A percentile compares a stretch with the other conserved stretches of the same genome.
Conservation (phyloP, 2,888 invertebrate genomes). For the Parnassius smintheus region DNA sequence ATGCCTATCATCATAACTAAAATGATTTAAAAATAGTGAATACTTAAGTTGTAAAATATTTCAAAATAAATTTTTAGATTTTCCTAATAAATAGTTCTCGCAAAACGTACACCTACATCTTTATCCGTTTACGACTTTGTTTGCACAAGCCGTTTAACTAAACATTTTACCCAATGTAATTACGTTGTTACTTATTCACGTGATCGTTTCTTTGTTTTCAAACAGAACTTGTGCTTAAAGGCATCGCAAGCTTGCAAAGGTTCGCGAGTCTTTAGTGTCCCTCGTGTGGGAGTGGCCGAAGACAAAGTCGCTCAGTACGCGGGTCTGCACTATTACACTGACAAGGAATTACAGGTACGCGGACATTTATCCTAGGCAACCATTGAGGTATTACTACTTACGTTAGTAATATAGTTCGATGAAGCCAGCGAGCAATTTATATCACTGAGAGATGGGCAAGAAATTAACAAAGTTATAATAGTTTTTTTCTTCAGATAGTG, state of each 20-base stretch:
- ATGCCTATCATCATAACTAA: too few relatives aligned
- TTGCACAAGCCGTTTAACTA: too few relatives aligned
- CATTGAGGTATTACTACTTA: too few relatives aligned
- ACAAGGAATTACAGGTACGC: constrained; percentile 92
- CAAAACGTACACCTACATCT: not conserved
- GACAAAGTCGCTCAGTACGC: constrained; percentile 96
- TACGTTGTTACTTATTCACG: not conserved
- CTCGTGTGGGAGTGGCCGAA: constrained; percentile 93
- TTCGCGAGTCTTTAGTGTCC: constrained; percentile 88
- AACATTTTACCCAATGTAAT: too few relatives aligned
- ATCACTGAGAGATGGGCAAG: constrained; percentile 9
- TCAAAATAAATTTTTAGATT: too few relatives aligned
- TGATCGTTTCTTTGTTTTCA: constrained; percentile 79
- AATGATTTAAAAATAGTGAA: too few relatives aligned
- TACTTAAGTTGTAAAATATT: too few relatives aligned
- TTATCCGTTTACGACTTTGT: too few relatives aligned
- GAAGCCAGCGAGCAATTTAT: not conserved
- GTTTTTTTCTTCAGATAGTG: constrained; percentile 10
- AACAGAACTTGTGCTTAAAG: constrained; percentile 95
- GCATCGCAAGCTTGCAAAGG: constrained; percentile 94
- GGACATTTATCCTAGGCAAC: not conserved
- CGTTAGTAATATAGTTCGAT: too few relatives aligned
- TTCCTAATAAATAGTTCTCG: too few relatives aligned
- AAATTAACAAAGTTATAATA: constrained; percentile 21
- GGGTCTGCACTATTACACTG: constrained; percentile 94